Percentiles rank a stretch among this genome's conserved stretches.
Evolutionary conservation across 2,797 vertebrate genomes (phyloP).

Genomic region (Pagetopsis macropterus): DNA sequence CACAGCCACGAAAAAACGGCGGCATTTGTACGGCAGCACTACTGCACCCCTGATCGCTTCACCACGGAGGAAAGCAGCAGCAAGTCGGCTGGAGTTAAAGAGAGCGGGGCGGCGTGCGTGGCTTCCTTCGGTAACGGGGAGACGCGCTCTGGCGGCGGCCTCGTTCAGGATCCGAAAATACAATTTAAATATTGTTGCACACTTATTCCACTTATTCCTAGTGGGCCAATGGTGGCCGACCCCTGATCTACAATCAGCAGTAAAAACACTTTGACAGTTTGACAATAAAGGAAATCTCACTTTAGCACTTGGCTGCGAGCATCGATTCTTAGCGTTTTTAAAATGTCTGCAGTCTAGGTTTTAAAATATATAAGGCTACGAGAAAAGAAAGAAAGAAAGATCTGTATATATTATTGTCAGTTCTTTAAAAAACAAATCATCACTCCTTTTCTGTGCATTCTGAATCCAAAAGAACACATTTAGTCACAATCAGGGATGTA

Average conservation of each 20-base stretch:
- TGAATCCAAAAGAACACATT: not conserved
- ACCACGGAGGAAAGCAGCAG: no score
- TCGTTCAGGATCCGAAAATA: no score
- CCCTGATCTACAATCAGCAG: not conserved
- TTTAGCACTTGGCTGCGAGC: not conserved
- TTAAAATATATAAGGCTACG: not conserved
- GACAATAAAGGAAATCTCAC: not conserved
- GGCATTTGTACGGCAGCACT: no score
- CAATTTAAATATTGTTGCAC: no score
- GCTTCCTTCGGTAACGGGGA: no score
- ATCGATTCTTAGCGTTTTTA: not conserved
- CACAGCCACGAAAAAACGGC: no score
- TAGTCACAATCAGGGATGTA: not conserved
- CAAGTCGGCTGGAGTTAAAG: no score
- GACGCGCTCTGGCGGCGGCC: no score
- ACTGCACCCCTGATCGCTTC: no score
- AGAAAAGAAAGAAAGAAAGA: not conserved
- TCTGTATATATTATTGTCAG: not conserved
- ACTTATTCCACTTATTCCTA: no score
- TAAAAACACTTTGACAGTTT: not conserved
- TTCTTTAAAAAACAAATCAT: not conserved
- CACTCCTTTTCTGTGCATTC: not conserved
- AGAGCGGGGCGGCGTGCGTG: no score
- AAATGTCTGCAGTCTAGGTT: slow-evolving; percentile 3
- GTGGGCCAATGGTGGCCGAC: no score